Evolutionary conservation across 2,888 invertebrate genomes (phyloP).

Genomic region (Tenthredo distinguenda): DNA sequence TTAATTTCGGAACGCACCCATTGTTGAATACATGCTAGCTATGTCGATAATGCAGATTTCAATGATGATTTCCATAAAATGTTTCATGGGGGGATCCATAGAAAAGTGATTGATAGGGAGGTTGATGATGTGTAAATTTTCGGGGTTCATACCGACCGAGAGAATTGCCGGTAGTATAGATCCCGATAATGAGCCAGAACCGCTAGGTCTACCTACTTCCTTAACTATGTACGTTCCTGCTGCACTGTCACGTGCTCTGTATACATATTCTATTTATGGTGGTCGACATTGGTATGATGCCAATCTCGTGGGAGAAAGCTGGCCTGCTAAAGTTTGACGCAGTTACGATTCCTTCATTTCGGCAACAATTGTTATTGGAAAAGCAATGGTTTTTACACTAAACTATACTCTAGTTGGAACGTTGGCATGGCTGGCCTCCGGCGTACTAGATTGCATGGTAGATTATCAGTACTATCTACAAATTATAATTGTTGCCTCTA

Average conservation of each 20-base stretch:
- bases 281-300: background rate
- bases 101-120: no score
- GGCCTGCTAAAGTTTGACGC: background rate
- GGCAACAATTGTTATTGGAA: background rate
- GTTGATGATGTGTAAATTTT: no score
- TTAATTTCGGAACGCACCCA: no score
- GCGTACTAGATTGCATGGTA: background rate
- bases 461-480: background rate
- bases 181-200: no score
- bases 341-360: background rate
- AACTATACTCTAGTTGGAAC: background rate
- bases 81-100: no score
- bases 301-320: background rate
- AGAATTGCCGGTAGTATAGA: no score
- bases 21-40: no score
- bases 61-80: no score
- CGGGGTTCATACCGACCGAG: no score
- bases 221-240: background rate
- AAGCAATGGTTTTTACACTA: background rate
- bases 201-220: background rate
- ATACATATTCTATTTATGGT: background rate
- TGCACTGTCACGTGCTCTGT: background rate
- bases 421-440: background rate
- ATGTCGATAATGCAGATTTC: no score
- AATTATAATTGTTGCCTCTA: background rate